Evolutionary conservation across 2,113 vertebrate genomes (phyloP), one percentile per base, ranked within the genome.

Genomic region (Solea solea): DNA sequence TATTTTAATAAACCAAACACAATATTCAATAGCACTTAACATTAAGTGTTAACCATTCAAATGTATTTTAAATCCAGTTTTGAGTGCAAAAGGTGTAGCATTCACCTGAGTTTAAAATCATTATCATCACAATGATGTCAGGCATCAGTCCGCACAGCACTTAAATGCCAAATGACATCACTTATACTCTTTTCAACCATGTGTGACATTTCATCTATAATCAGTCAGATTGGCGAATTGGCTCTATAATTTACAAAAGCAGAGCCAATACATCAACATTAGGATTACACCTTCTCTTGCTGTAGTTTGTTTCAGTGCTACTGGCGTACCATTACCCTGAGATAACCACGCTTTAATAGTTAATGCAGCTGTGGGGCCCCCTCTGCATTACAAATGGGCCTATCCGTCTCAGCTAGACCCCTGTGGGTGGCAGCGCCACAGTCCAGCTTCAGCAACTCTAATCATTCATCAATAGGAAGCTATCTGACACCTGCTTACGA

Each of bases 281-380:
- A 76, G 62, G 25, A 59, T 53, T 34, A 55, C 60, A 45, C 54
- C 53, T 51, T 71, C 73, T 75, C 59, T 74, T 21, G 8, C 64
- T 77, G 57, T 61, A 83, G 78, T 84, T 80, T 73, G 76, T 70
- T 82, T 66, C 73, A 54, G 69, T 77, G 80, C 84, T 86, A 64
- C 81, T 76, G 83, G 87, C 78, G 34, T 82, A 73, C 75, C 76
- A 85, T 88, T 90, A 89, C 88, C 86, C 80, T 63, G 72, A 86
- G 88, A 90, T 84, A 92, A 91, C 90, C 89, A 89, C 88, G 82
- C 84, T 84, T 93, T 72, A 93, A 93, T 93, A 93, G 91, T 92
- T 93, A 93, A 93, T 92, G 91, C 76, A 73, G 83, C 88, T 59
- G 63, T 64, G 77, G 80, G 76, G 70, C 60, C 68, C 85, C 85